These are phyloP conservation scores for Aphaenogaster rudis DNA, from an alignment of 1,140 invertebrate genomes.

Conservation along the genomic window DNA sequence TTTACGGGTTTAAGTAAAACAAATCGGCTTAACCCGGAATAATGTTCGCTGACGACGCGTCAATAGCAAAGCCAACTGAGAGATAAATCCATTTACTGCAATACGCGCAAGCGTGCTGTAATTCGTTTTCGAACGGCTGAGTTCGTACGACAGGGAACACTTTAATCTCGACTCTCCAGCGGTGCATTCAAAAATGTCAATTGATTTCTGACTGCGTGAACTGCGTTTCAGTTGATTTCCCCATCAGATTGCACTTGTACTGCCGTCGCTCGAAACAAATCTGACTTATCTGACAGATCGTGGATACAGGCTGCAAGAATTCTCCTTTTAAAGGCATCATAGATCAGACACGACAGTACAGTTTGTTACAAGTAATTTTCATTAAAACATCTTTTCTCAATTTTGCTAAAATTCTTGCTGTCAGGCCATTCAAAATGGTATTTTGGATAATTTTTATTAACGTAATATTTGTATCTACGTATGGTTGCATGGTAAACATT, in stretches of 20 bases:
- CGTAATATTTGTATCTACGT: background rate
- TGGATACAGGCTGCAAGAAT: background rate
- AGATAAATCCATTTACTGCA: conserved; percentile 48
- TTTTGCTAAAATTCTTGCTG: background rate
- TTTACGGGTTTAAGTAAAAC: conserved; percentile 13
- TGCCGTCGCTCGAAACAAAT: background rate
- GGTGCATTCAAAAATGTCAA: conserved; percentile 40
- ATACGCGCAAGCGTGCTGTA: conserved; percentile 34
- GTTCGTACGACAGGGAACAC: conserved; percentile 34
- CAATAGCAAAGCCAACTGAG: conserved; percentile 38
- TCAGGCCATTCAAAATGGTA: background rate
- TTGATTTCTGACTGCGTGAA: conserved; percentile 22
- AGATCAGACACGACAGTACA: background rate
- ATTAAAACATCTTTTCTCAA: background rate
- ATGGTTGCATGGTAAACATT: background rate
- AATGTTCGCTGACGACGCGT: conserved; percentile 47
- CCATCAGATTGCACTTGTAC: background rate
- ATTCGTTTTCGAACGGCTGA: conserved; percentile 46
- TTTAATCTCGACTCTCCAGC: conserved; percentile 49
- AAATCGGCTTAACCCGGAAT: conserved; percentile 38
- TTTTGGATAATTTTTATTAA: background rate
- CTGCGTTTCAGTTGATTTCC: conserved; percentile 29
- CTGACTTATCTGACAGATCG: background rate
- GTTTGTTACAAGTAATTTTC: background rate
- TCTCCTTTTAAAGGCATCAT: background rate